Evolutionary conservation across 2,797 vertebrate species (phyloP), one percentile per base, ranked within the genome.

Genomic region (Phataginus tetradactyla): DNA sequence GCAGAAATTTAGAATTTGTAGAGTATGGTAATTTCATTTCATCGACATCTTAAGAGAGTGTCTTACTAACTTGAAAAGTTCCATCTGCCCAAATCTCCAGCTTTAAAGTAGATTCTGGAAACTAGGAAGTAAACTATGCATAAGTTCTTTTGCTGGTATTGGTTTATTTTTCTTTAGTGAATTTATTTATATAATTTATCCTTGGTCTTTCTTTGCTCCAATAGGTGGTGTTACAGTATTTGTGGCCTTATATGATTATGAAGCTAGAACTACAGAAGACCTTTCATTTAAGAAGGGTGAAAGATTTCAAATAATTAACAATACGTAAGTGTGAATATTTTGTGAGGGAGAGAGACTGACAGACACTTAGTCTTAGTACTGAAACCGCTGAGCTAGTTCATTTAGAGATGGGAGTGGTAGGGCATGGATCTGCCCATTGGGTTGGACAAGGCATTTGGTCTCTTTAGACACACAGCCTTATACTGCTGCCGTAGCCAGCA

Each of bases 221-320:
- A 88, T 98, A 99, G 99, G 99, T 98, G 99, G 99, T 55, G 99
- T 99, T 97, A 99, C 99, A 59, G 99, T 99, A 98, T 99, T 99
- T 98, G 99, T 99, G 99, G 99, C 99, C 98, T 99, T 99, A 98
- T 99, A 99, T 59, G 99, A 99, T 98, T 99, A 99, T 96, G 99
- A 99, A 99, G 99, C 99, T 97, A 99, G 99, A 98, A 99, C 99
- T 86, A 99, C 99, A 86, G 99, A 99, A 96, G 99, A 99, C 97
- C 99, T 99, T 88, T 99, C 99, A 27, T 99, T 99, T 98, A 99
- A 99, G 98, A 99, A 99, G 97, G 99, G 99, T 77, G 99, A 99
- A 98, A 99, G 99, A 97, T 99, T 99, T 99, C 99, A 99, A 98
- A 99, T 99, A 98, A 99, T 99, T 98, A 99, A 99, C 98, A 99